These are phyloP conservation scores for Iphiclides podalirius DNA, from an alignment of 2,888 invertebrate species.

Conservation along the genomic window DNA sequence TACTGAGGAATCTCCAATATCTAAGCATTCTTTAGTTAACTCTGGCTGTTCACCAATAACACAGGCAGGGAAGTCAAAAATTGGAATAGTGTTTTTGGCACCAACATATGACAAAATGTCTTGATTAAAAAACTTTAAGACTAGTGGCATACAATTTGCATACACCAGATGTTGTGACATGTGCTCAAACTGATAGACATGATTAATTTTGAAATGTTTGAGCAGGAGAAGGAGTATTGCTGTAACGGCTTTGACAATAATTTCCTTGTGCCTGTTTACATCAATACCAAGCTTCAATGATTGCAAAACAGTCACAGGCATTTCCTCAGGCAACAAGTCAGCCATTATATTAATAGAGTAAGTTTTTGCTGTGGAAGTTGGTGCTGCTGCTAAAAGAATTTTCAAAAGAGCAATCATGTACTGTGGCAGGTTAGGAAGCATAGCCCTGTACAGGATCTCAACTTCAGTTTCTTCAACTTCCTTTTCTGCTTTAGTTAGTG, in stretches of 20 bases:
- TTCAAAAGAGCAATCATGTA: slow-evolving; percentile 98
- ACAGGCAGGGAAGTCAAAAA: slow-evolving; percentile 97
- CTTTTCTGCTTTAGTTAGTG: slow-evolving; percentile 90
- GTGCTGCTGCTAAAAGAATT: slow-evolving; percentile 97
- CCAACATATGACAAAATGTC: slow-evolving; percentile 97
- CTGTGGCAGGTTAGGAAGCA: slow-evolving; percentile 97
- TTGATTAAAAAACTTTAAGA: slow-evolving; percentile 99
- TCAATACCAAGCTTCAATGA: slow-evolving; percentile 98
- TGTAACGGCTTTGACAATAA: slow-evolving; percentile 97
- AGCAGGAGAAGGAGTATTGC: slow-evolving; percentile 93
- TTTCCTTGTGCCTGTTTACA: slow-evolving; percentile 98
- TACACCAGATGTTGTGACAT: slow-evolving; percentile 99
- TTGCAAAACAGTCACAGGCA: slow-evolving; percentile 97
- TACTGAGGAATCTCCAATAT: slow-evolving; percentile 88
- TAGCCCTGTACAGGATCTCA: slow-evolving; percentile 95
- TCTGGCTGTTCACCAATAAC: slow-evolving; percentile 97
- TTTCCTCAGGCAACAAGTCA: slow-evolving; percentile 97
- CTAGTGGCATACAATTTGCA: slow-evolving; percentile 98
- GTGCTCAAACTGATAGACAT: slow-evolving; percentile 99
- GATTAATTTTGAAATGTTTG: slow-evolving; percentile 98
- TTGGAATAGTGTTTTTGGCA: slow-evolving; percentile 95
- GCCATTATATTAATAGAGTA: slow-evolving; percentile 99
- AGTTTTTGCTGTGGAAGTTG: slow-evolving; percentile 98
- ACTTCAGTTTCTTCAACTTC: slow-evolving; percentile 90
- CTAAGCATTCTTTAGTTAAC: slow-evolving; percentile 93